These are phyloP conservation scores for Macrocentrus cingulum DNA, from an alignment of 1,140 invertebrate genomes.

Conservation along the genomic window DNA sequence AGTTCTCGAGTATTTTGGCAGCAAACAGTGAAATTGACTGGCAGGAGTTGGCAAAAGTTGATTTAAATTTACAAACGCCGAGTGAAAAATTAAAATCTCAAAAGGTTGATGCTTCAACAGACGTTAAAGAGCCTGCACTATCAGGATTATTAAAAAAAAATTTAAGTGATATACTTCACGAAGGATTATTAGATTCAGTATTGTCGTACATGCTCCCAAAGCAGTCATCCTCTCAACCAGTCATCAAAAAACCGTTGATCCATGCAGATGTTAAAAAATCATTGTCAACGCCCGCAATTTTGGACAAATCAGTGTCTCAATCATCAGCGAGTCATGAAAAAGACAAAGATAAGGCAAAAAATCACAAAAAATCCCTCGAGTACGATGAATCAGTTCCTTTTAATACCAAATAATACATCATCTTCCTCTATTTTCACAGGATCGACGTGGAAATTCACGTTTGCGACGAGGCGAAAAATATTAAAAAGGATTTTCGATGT, in stretches of 20 bases:
- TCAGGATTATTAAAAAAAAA: slow-evolving; percentile 54
- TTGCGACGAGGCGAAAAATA: slow-evolving; percentile 82
- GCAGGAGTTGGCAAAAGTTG: slow-evolving; percentile 61
- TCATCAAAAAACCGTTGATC: slow-evolving; percentile 59
- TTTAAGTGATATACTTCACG: slow-evolving; percentile 69
- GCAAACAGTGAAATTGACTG: slow-evolving; percentile 64
- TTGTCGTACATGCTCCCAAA: slow-evolving; percentile 68
- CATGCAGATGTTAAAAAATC: slow-evolving; percentile 58
- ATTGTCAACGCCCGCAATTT: slow-evolving; percentile 34
- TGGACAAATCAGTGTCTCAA: slow-evolving; percentile 28
- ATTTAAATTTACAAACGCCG: slow-evolving; percentile 38
- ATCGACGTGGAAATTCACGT: slow-evolving; percentile 84
- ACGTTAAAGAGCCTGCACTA: slow-evolving; percentile 36
- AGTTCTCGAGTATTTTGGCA: slow-evolving; percentile 59
- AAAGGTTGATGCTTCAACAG: slow-evolving; percentile 1
- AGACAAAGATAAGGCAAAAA: slow-evolving; percentile 45
- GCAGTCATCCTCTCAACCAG: slow-evolving; percentile 54
- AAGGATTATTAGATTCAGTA: slow-evolving; percentile 77
- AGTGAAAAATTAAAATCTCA: slow-evolving; percentile 25
- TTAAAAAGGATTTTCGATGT: slow-evolving; percentile 86
- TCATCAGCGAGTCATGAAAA: slow-evolving; percentile 39
- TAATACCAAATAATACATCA: slow-evolving; percentile 10
- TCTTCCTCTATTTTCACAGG: slow-evolving; percentile 62
- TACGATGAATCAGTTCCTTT: slow-evolving; percentile 32
- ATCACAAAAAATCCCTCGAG: slow-evolving; percentile 43